Evolutionary conservation across 2,797 vertebrate species (phyloP), one percentile per base, ranked within the genome.

Genomic region (Hypotaenidia okinawae): DNA sequence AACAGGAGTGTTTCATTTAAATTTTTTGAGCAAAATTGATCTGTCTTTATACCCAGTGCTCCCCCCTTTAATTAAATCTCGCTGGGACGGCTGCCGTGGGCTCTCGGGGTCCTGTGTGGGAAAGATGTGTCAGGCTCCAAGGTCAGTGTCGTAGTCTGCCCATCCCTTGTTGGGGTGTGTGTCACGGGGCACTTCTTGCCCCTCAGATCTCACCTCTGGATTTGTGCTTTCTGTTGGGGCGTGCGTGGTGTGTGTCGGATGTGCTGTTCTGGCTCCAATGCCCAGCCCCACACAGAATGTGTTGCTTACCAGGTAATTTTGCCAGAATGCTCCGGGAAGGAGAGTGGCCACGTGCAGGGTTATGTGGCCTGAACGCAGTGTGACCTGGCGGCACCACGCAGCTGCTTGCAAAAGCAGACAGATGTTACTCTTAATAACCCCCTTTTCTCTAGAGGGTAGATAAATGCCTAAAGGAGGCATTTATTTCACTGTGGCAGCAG

Each of bases 1-100:
- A 97, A 96, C 95, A 97, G 94, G 90, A 96, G 78, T 84, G 94
- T 96, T 98, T 96, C 33, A 96, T 97, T 96, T 96, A 90, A 96
- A 96, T 94, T 73, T 97, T 97, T 87, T 58, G 90, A 94, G 83
- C 69, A 94, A 75, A 97, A 96, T 88, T 62, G 75, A 97, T 94
- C 73, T 94, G 75, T 94, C 94, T 93, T 87, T 73, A 92, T 95
- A 80, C 82, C 33, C 32, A 10, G 33, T 18, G 32, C 64, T 41
- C 14, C 32, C 9, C 2, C 10, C 10, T 10, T 37, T 76, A 63
- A 23, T n/a, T 75, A 52, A 73, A 52, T 85, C 62, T 22, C 32
- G 2, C 4, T 2, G 24, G 11, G 15, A 33, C 2, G 3, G 21
- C 6, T 22, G 3, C n/a, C 11, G 12, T 2, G 11, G 14, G 35